Evolutionary conservation across 1,140 invertebrate species (phyloP).

Genomic region (Mercenaria mercenaria): DNA sequence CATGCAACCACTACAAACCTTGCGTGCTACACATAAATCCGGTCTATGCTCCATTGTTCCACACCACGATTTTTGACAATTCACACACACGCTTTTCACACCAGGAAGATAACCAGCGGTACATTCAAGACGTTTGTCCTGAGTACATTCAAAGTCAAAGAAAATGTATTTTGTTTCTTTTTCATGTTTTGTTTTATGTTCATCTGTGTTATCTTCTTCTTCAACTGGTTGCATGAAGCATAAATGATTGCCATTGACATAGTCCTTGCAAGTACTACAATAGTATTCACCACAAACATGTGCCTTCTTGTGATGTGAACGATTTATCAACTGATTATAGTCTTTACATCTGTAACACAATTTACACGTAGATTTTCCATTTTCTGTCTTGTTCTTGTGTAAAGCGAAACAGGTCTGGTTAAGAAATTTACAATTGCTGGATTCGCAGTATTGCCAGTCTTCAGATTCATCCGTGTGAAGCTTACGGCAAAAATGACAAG

Average conservation of each 20-base stretch:
- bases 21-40: conserved; percentile 11
- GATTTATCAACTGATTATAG: conserved; percentile 22
- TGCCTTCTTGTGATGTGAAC: conserved; percentile 30
- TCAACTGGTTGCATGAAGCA: conserved; percentile 18
- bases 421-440: background rate
- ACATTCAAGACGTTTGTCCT: background rate
- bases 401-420: conserved; percentile 20
- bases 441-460: background rate
- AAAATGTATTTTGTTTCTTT: conserved; percentile 42
- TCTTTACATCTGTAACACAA: conserved; percentile 8
- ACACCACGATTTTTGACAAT: conserved; percentile 29
- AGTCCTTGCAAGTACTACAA: conserved; percentile 33
- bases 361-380: conserved; percentile 37
- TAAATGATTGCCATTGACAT: background rate
- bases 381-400: conserved; percentile 30
- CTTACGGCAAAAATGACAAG: background rate
- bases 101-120: background rate
- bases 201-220: too few relatives aligned
- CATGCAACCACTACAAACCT: conserved; percentile 12
- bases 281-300: conserved; percentile 26
- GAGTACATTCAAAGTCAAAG: conserved; percentile 36
- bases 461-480: background rate
- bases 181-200: too few relatives aligned
- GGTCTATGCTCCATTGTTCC: conserved; percentile 8
- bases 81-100: background rate